Evolutionary conservation across 2,797 vertebrate genomes (phyloP), one percentile per base, ranked within the genome.

Genomic region (Enoplosus armatus): DNA sequence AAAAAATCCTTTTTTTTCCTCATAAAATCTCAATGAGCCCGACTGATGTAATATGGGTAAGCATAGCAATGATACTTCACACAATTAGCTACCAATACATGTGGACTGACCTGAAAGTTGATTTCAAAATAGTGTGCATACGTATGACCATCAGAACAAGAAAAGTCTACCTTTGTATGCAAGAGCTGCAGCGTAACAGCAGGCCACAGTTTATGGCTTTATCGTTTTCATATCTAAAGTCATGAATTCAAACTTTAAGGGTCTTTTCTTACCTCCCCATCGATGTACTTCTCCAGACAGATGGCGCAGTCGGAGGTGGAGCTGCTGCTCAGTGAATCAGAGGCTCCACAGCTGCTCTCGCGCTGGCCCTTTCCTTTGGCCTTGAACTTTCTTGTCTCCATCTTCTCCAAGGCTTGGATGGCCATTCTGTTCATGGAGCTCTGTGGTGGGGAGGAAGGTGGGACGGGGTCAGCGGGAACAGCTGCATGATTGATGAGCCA

Each of bases 341-440:
- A 95, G 6, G 96, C 95, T 26, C 96, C 95, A 0, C 97, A 97
- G 95, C 95, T 97, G 88, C 93, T 97, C 91, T 99, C 97, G 0
- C 96, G 95, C 79, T 94, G 94, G 54, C 95, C 97, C 85, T 99
- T 99, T 72, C 93, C 95, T 94, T 99, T 99, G 66, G 98, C 97
- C 86, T 97, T 99, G 94, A 99, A 99, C 91, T 99, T 99, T 27
- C 97, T 95, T 1, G 98, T 99, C 91, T 99, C 98, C 98, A 99
- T 99, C 96, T 99, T 99, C 66, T 99, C 98, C 90, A 99, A 89
- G 8, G 98, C 98, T 90, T 99, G 98, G 87, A 97, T 96, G 35
- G 98, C 98, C 96, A 99, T 97, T 75, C 98, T 96, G 93, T 98
- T 99, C 98, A 99, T 97, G 53, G 98, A 99, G 93, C 96, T 98